Conservation (phyloP, 2,797 vertebrate genomes). For the Hippocampus kuda region DNA sequence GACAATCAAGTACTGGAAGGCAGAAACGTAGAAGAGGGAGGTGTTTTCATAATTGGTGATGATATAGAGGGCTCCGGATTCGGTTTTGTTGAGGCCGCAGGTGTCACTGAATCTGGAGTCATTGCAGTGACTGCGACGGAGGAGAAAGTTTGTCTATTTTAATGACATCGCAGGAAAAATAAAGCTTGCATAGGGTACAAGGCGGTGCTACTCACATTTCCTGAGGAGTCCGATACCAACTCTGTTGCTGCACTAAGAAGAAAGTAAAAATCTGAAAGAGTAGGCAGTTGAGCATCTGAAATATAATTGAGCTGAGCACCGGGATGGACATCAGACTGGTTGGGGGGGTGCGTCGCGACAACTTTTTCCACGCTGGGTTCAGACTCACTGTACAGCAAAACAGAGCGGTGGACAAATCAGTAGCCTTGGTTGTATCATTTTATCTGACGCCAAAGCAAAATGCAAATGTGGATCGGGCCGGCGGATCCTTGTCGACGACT, state of each 20-base stretch:
- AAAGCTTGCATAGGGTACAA: neutral
- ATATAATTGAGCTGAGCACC: slow-evolving; percentile 84
- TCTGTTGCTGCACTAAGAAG: slow-evolving; percentile 75
- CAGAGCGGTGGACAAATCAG: neutral
- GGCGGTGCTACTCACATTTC: slow-evolving; percentile 75
- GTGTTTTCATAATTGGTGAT: slow-evolving; percentile 90
- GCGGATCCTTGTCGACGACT: neutral
- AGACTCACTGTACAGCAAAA: slow-evolving; percentile 78
- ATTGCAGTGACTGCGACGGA: slow-evolving; percentile 71
- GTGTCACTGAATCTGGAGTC: slow-evolving; percentile 42
- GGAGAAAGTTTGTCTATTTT: neutral
- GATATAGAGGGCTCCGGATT: slow-evolving; percentile 64
- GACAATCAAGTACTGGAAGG: slow-evolving; percentile 93
- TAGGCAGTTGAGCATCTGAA: slow-evolving; percentile 87
- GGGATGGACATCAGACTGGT: slow-evolving; percentile 87
- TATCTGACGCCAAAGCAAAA: neutral
- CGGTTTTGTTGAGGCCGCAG: slow-evolving; percentile 56
- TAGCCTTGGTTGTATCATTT: neutral
- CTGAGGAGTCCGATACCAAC: slow-evolving; percentile 77
- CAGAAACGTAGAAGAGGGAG: slow-evolving; percentile 89
- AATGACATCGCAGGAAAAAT: neutral
- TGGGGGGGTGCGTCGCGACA: slow-evolving; percentile 79
- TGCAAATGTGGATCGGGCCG: neutral
- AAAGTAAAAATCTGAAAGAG: slow-evolving; percentile 83
- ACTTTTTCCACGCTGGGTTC: slow-evolving; percentile 89